Percentiles rank a stretch among this genome's conserved stretches.
These are phyloP conservation scores for Distichodus sexfasciatus DNA, from an alignment of 2,797 vertebrate species.

Conservation along the genomic window DNA sequence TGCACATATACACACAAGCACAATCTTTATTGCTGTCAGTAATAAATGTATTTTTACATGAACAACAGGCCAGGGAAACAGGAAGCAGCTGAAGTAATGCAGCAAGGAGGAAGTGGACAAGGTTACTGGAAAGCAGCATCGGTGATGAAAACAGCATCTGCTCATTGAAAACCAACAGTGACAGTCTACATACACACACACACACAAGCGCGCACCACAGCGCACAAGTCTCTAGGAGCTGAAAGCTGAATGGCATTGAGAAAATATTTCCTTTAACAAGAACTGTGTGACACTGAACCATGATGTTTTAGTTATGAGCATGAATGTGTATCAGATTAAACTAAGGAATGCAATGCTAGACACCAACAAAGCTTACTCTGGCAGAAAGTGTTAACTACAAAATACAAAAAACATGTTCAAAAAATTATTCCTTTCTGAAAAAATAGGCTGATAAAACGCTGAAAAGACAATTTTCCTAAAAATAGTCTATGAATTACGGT, in stretches of 20 bases:
- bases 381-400: too few species aligned
- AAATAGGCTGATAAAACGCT: too few species aligned
- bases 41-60: not conserved
- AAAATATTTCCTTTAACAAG: not conserved
- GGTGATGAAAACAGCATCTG: not conserved
- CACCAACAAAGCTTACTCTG: too few species aligned
- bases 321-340: too few species aligned
- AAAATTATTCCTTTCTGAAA: too few species aligned
- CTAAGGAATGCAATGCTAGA: not conserved
- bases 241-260: not conserved
- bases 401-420: too few species aligned
- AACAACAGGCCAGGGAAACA: conserved; percentile 22
- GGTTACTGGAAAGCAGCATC: conserved; percentile 4
- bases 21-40: too few species aligned
- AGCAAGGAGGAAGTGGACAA: not conserved
- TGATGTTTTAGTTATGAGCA: too few species aligned
- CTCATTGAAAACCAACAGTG: not conserved
- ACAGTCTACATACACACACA: not conserved
- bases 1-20: too few species aligned
- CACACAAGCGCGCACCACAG: not conserved
- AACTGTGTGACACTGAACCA: not conserved
- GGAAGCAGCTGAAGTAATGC: conserved; percentile 18
- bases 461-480: too few species aligned
- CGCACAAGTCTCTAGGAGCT: not conserved
- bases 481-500: too few species aligned